Conservation (phyloP, 2,113 vertebrate species). For the Strix aluco region DNA sequence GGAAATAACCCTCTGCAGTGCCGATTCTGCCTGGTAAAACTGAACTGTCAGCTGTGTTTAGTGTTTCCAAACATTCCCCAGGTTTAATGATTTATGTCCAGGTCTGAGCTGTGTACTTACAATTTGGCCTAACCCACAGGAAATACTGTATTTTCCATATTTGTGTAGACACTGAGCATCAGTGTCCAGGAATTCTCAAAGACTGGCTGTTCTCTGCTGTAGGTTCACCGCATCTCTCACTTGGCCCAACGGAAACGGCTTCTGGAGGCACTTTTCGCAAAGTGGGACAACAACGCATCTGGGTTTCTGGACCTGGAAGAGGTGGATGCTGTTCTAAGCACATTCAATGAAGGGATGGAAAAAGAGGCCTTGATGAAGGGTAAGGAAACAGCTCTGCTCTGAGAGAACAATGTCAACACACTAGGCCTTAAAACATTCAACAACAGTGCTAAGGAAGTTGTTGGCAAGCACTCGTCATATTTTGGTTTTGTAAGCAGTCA, state of each 20-base stretch:
- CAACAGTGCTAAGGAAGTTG: neutral
- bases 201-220: neutral
- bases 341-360: conserved; percentile 74
- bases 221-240: conserved; percentile 42
- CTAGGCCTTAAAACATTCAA: neutral
- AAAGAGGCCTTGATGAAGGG: conserved; percentile 70
- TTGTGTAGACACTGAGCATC: neutral
- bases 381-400: conserved; percentile 41
- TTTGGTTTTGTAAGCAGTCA: neutral
- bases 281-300: conserved; percentile 74
- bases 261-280: conserved; percentile 75
- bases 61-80: neutral
- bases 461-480: neutral
- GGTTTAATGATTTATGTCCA: neutral
- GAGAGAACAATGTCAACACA: neutral
- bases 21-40: neutral
- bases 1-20: neutral
- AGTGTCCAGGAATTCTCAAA: neutral
- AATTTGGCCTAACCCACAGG: neutral
- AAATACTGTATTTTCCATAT: neutral
- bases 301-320: conserved; percentile 75
- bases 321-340: conserved; percentile 61
- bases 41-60: neutral
- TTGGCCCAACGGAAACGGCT: conserved; percentile 35
- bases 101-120: neutral